These are phyloP conservation scores for Myotis myotis DNA, from an alignment of 2,797 vertebrate genomes.

Conservation along the genomic window DNA sequence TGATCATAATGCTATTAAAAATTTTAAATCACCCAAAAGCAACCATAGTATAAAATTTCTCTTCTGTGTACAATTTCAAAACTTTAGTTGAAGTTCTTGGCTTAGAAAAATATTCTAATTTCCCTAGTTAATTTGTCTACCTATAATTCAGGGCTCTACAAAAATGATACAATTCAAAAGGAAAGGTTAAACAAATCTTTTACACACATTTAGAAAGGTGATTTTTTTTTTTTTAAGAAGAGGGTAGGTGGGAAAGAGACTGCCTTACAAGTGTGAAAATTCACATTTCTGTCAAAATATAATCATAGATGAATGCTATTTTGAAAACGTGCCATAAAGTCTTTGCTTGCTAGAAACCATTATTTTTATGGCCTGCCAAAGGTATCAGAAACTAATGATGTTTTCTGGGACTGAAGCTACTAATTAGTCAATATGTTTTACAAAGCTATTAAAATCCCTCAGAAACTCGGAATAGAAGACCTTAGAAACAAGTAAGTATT, in stretches of 20 bases:
- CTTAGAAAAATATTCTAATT: constrained; percentile 67
- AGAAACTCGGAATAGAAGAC: constrained; percentile 49
- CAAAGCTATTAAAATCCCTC: constrained; percentile 58
- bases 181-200: constrained; percentile 41
- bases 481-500: constrained; percentile 48
- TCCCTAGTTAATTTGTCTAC: constrained; percentile 43
- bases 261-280: constrained; percentile 55
- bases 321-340: constrained; percentile 55
- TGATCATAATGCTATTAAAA: constrained; percentile 33
- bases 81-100: constrained; percentile 54
- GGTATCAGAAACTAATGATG: constrained; percentile 17
- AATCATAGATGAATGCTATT: background rate
- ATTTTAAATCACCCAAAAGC: constrained; percentile 51
- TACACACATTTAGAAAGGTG: constrained; percentile 47
- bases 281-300: constrained; percentile 66
- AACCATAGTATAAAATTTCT: constrained; percentile 57
- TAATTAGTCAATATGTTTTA: constrained; percentile 37
- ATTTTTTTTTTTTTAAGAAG: background rate
- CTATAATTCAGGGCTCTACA: constrained; percentile 52
- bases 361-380: background rate
- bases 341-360: constrained; percentile 46
- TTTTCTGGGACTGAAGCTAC: constrained; percentile 35
- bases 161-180: constrained; percentile 57
- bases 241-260: background rate
- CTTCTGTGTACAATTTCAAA: constrained; percentile 58